These are phyloP conservation scores for Pseudeuparius sepicola DNA, from an alignment of 2,888 invertebrate species.

Conservation along the genomic window DNA sequence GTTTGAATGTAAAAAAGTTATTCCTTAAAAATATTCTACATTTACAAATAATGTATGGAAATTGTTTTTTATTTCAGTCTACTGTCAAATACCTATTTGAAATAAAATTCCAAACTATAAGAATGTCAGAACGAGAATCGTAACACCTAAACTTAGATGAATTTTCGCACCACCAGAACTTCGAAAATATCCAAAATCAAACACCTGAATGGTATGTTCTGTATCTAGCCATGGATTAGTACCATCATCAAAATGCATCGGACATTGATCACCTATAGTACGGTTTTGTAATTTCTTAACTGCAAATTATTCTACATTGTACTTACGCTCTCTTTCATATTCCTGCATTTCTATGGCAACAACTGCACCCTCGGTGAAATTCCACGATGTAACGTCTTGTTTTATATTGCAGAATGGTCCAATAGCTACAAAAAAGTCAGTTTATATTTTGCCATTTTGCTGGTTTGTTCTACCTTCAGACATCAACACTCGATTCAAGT, in stretches of 20 bases:
- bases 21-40: no score
- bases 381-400: slow-evolving; percentile 84
- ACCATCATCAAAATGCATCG: slow-evolving; percentile 96
- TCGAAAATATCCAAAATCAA: slow-evolving; percentile 44
- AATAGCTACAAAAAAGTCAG: slow-evolving; percentile 54
- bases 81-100: no score
- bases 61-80: no score
- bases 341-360: slow-evolving; percentile 86
- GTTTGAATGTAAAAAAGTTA: no score
- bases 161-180: slow-evolving; percentile 12
- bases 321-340: slow-evolving; percentile 80
- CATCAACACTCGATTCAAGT: slow-evolving; percentile 77
- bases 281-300: slow-evolving; percentile 4
- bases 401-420: slow-evolving; percentile 84
- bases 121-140: no score
- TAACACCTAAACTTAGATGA: no score
- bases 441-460: slow-evolving; percentile 1
- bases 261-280: slow-evolving; percentile 75
- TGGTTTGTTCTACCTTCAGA: slow-evolving; percentile 60
- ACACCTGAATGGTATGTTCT: slow-evolving; percentile 63
- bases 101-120: no score
- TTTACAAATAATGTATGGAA: no score
- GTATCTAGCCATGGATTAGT: slow-evolving; percentile 70
- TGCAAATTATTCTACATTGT: slow-evolving; percentile 7
- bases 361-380: slow-evolving; percentile 85